Evolutionary conservation across 1,140 invertebrate species (phyloP), one percentile per base, ranked within the genome.

Genomic region (Ruditapes philippinarum): DNA sequence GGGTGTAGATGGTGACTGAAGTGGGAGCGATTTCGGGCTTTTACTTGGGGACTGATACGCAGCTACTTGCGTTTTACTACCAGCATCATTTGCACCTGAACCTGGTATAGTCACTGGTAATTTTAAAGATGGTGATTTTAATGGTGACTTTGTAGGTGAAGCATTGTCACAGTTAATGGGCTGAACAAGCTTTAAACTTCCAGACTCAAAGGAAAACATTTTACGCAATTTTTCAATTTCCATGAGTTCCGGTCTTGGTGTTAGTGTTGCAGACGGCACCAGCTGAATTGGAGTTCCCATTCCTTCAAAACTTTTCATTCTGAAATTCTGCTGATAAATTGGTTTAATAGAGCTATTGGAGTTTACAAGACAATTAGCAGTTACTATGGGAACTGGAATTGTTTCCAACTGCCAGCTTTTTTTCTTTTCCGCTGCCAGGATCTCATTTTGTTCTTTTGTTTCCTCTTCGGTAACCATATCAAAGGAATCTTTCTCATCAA

Each of bases 291-390:
- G 85, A 7, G 85, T 88, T 62, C 85, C 85, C 85, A 88, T 88
- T 14, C 74, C 54, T n/a, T 54, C 76, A 88, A 88, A 88, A n/a
- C 57, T 60, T 49, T 88, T 88, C 85, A 88, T 88, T 25, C 60
- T 36, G 42, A 62, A 78, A 54, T 88, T 88, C 25, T 88, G 85
- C 65, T 89, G 87, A 49, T 89, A 89, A 82, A 89, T 89, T 25
- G 87, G 87, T 57, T 49, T 65, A 17, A 74, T 11, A 12, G 57
- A 28, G 25, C 22, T 14, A n/a, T 12, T 22, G 22, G 25, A n/a
- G 31, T 38, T 19, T 7, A 57, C 36, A 5, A 62, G 4, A 9
- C 28, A 5, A n/a, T 88, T n/a, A 31, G 86, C 86, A 12, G 49
- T 51, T 25, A 81, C 40, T 0, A 88, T 36, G 11, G 86, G 86